Evolutionary conservation across 2,888 invertebrate species (phyloP), one percentile per base, ranked within the genome.

Genomic region (Pandemis heparana): DNA sequence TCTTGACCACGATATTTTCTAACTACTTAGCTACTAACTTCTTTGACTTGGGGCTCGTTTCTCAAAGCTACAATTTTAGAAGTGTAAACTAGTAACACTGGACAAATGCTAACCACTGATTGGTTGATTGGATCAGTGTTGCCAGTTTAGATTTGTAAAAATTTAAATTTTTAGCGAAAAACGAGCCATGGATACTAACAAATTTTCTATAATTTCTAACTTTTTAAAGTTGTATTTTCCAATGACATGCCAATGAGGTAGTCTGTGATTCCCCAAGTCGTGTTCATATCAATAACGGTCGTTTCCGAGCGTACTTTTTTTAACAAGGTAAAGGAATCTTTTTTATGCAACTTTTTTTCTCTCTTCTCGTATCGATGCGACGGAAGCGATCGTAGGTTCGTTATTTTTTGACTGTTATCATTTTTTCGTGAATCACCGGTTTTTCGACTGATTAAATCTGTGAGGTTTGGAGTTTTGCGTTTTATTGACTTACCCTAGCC

Each of bases 391-490:
- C 59, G 48, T 16, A 56, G 65, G 72, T 75, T 75, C 71, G 69
- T 76, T 79, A 75, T 76, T 79, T 68, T 82, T 85, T 83, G 83
- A 84, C 83, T 86, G 84, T 87, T 88, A 82, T 78, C 71, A 78
- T 77, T 83, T 84, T 39, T 81, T 80, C 76, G 81, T 80, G 79
- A 81, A 78, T 79, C 83, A 82, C 84, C 79, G 83, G 80, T 83
- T 86, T 32, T 87, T 86, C 75, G 87, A 87, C 86, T 87, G 86
- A 90, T 83, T 90, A 90, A 89, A 88, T 79, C 82, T 86, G 83
- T 88, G 86, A 84, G 82, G 84, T 87, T 88, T 87, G 85, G 85
- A 84, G 70, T 70, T 74, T 48, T n/a, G 70, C 66, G 76, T 79
- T 80, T 83, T 79, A 46, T 46, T 46, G 7, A 41, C 41, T 9